Conservation (phyloP, 2,888 invertebrate genomes). For the Eremobia ochroleuca region DNA sequence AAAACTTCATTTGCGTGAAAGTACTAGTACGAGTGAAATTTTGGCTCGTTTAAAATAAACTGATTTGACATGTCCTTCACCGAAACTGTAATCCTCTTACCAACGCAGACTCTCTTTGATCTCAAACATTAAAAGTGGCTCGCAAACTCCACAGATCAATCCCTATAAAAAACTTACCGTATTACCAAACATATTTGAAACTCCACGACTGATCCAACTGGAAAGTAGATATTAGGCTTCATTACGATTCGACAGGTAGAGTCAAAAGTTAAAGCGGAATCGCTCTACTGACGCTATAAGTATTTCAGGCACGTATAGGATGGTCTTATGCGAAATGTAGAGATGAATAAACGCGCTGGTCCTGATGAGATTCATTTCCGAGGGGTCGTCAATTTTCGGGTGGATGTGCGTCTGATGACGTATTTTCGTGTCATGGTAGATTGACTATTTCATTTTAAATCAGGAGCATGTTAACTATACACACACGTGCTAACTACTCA, state of each 20-base stretch:
- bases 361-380: constrained; percentile 64
- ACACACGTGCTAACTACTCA: too few species aligned
- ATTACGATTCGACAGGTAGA: constrained; percentile 83
- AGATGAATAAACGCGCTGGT: constrained; percentile 40
- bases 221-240: constrained; percentile 74
- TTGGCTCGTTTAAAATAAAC: too few species aligned
- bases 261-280: constrained; percentile 82
- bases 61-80: neutral
- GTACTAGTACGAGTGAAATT: too few species aligned
- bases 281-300: constrained; percentile 70
- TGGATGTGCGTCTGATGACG: constrained; percentile 26
- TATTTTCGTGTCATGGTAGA: constrained; percentile 13
- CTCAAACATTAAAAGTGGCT: constrained; percentile 44
- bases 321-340: constrained; percentile 74
- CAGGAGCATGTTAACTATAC: too few species aligned
- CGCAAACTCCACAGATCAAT: constrained; percentile 44
- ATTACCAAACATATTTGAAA: constrained; percentile 68
- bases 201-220: constrained; percentile 65
- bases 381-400: constrained; percentile 39
- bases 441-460: constrained; percentile 9
- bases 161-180: constrained; percentile 61
- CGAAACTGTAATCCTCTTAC: constrained; percentile 19
- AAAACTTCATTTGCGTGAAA: too few species aligned
- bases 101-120: constrained; percentile 21
- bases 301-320: constrained; percentile 82